phyloP scores from a whole-genome alignment of 2,797 vertebrate genomes.

The Eremophila alpestris region DNA sequence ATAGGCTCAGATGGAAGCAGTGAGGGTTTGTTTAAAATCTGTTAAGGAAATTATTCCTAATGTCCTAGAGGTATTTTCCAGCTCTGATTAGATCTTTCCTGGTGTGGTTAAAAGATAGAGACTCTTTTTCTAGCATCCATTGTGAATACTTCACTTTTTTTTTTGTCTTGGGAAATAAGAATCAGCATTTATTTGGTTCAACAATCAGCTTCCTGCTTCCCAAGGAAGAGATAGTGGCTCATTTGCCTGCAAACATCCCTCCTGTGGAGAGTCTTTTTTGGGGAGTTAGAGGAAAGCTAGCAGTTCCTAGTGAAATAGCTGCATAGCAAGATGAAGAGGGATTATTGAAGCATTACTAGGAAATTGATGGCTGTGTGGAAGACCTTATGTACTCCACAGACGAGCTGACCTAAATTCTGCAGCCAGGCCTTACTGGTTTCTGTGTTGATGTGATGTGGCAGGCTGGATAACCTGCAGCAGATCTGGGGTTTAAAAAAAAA shows the following conservation, averaged over 20 bases:
- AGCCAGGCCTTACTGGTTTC: constrained; percentile 18
- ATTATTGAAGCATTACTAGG: constrained; percentile 59
- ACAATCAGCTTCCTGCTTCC: constrained; percentile 39
- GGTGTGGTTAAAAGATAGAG: neutral
- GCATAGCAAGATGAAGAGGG: constrained; percentile 27
- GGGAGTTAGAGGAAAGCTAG: neutral
- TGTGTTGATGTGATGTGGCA: constrained; percentile 5
- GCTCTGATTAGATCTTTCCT: neutral
- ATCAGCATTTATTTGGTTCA: constrained; percentile 23
- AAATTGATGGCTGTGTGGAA: constrained; percentile 26
- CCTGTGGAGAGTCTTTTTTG: constrained; percentile 34
- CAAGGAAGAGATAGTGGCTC: constrained; percentile 30
- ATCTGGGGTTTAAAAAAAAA: neutral
- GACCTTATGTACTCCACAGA: constrained; percentile 35
- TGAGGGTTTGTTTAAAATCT: neutral
- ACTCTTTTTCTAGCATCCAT: neutral
- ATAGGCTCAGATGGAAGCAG: neutral
- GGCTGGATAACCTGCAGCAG: constrained; percentile 10
- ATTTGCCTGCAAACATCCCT: neutral
- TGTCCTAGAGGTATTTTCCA: neutral
- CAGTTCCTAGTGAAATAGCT: constrained; percentile 21
- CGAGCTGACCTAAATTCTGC: constrained; percentile 62
- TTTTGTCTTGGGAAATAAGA: neutral
- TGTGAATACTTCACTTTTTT: neutral
- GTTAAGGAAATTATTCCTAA: neutral